Evolutionary conservation across 1,140 invertebrate genomes (phyloP).

Genomic region (Plectrocnemia conspersa): DNA sequence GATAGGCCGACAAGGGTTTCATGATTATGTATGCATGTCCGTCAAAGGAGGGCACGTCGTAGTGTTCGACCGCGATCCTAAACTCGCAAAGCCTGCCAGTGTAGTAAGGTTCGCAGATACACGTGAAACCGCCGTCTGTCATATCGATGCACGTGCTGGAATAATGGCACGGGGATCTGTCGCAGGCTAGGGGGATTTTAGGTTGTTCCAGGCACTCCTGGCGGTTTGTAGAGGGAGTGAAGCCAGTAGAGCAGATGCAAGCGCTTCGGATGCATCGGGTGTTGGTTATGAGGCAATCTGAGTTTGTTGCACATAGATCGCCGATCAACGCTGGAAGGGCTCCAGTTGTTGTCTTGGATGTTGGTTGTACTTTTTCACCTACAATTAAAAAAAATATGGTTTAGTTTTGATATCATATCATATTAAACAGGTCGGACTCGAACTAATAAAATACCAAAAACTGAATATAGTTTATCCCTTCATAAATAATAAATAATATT

Average conservation of each 20-base stretch:
- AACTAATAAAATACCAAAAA: not conserved
- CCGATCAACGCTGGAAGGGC: conserved; percentile 69
- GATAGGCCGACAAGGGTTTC: conserved; percentile 74
- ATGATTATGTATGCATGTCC: conserved; percentile 67
- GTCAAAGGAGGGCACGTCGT: conserved; percentile 67
- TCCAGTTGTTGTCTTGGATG: conserved; percentile 56
- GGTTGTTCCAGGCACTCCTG: conserved; percentile 65
- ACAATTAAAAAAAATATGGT: conserved; percentile 18
- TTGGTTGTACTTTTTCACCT: conserved; percentile 14
- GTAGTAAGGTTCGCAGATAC: conserved; percentile 67
- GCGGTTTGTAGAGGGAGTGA: conserved; percentile 61
- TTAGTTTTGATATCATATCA: not conserved
- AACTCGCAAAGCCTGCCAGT: conserved; percentile 66
- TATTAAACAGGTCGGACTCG: not conserved
- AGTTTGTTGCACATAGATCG: conserved; percentile 66
- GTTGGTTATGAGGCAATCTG: conserved; percentile 66
- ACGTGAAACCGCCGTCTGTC: conserved; percentile 66
- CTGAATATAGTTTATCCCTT: not conserved
- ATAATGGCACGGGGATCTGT: conserved; percentile 71
- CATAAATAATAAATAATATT: not conserved
- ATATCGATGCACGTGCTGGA: conserved; percentile 72
- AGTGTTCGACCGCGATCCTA: conserved; percentile 54
- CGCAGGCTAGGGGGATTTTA: conserved; percentile 58
- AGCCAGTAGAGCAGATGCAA: conserved; percentile 66
- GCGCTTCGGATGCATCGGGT: conserved; percentile 65